phyloP scores from a whole-genome alignment of 2,888 invertebrate genomes.

The Nomada goodeniana region DNA sequence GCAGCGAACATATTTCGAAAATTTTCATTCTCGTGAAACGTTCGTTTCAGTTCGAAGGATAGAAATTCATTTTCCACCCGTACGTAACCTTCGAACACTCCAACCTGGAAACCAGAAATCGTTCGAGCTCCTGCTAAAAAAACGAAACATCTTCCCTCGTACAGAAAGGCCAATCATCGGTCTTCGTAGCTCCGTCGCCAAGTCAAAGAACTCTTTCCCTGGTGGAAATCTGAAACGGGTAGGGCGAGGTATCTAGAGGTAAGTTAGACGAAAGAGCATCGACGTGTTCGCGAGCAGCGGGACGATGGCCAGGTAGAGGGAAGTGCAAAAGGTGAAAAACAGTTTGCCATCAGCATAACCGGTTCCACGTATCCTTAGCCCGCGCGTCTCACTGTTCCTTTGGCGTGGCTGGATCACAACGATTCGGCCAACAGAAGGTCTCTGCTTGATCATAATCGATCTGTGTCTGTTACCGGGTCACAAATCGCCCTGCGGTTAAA shows the following conservation, averaged over 20 bases:
- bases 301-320: constrained; percentile 58
- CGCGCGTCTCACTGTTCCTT: constrained; percentile 58
- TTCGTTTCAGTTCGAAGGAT: too few relatives aligned
- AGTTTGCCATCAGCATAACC: constrained; percentile 80
- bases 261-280: constrained; percentile 46
- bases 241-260: constrained; percentile 17
- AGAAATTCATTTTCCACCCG: too few relatives aligned
- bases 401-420: constrained; percentile 40
- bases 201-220: not conserved
- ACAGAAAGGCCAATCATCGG: not conserved
- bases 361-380: constrained; percentile 70
- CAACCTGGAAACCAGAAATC: too few relatives aligned
- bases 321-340: constrained; percentile 80
- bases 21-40: too few relatives aligned
- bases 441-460: constrained; percentile 67
- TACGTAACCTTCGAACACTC: too few relatives aligned
- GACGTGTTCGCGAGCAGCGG: constrained; percentile 33
- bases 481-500: constrained; percentile 56
- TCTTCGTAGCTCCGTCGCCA: not conserved
- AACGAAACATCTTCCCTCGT: not conserved
- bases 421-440: constrained; percentile 67
- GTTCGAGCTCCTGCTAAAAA: not conserved
- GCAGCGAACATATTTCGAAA: too few relatives aligned
- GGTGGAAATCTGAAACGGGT: not conserved
- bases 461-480: constrained; percentile 45